Percentiles rank a stretch among this genome's conserved stretches.
phyloP scores from a whole-genome alignment of 1,140 invertebrate species.

The Drosophila nannoptera region DNA sequence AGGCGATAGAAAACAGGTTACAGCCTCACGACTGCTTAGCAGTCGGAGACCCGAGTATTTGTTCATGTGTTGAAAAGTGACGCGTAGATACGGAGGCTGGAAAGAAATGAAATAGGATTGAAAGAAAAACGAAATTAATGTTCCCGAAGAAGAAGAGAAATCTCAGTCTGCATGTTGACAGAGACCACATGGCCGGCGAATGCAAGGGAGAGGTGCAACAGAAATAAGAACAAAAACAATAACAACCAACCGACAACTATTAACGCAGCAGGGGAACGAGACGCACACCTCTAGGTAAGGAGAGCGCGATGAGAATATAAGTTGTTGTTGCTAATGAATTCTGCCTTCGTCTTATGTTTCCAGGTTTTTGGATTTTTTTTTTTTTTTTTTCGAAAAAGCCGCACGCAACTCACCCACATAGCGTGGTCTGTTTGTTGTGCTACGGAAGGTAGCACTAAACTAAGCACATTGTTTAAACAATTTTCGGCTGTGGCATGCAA shows the following conservation, averaged over 20 bases:
- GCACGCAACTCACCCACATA: conserved; percentile 36
- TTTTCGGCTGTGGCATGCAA: conserved; percentile 11
- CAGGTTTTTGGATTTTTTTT: conserved; percentile 13
- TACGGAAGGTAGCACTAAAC: conserved; percentile 37
- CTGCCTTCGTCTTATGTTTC: conserved; percentile 12
- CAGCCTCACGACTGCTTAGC: conserved; percentile 36
- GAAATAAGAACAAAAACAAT: conserved; percentile 44
- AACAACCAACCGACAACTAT: conserved; percentile 53
- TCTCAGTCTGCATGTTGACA: conserved; percentile 31
- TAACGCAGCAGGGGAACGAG: conserved; percentile 56
- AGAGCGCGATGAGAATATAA: conserved; percentile 9
- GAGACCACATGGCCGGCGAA: conserved; percentile 46
- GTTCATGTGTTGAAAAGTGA: conserved; percentile 34
- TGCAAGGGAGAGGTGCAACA: conserved; percentile 41
- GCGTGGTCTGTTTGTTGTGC: conserved; percentile 23
- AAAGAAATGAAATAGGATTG: conserved; percentile 52
- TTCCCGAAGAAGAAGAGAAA: conserved; percentile 13
- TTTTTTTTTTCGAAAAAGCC: conserved; percentile 28
- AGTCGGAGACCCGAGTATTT: conserved; percentile 31
- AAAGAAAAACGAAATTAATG: conserved; percentile 61
- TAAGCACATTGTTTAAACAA: conserved; percentile 62
- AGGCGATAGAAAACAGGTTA: conserved; percentile 67
- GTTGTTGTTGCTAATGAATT: conserved; percentile 6
- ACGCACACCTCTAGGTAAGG: conserved; percentile 21
- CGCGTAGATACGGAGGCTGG: conserved; percentile 39